Percentiles rank a stretch among this genome's conserved stretches.
Evolutionary conservation across 2,113 vertebrate species (phyloP).

Genomic region (Gadus macrocephalus): DNA sequence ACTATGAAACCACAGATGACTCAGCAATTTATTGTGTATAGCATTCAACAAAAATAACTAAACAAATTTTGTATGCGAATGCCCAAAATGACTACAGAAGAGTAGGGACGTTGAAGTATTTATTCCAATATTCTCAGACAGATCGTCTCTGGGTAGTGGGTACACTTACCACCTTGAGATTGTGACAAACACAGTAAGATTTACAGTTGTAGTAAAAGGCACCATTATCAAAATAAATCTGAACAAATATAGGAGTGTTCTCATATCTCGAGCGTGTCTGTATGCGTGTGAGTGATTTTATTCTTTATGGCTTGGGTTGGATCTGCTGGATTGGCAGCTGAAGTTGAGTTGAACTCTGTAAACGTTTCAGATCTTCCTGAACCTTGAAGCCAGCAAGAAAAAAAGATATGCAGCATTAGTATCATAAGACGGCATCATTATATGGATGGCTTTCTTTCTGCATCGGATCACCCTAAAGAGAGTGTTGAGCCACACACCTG

Average conservation of each 20-base stretch:
- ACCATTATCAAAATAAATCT: conserved; percentile 53
- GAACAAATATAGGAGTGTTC: conserved; percentile 4
- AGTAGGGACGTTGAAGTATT: too few relatives aligned
- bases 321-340: conserved; percentile 77
- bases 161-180: too few relatives aligned
- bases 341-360: conserved; percentile 74
- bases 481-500: conserved; percentile 67
- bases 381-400: conserved; percentile 63
- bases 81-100: not conserved
- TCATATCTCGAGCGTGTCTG: conserved; percentile 7
- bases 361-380: conserved; percentile 76
- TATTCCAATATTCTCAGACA: too few relatives aligned
- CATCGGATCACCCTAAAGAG: not conserved
- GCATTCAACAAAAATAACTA: too few relatives aligned
- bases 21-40: too few relatives aligned
- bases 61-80: not conserved
- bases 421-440: too few relatives aligned
- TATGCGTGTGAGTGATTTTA: not conserved
- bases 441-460: not conserved
- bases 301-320: conserved; percentile 32
- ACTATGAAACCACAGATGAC: too few relatives aligned
- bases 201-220: conserved; percentile 40
- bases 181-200: too few relatives aligned
- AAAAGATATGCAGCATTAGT: not conserved
- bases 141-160: too few relatives aligned